Evolutionary conservation across 2,888 invertebrate genomes (phyloP), one percentile per base, ranked within the genome.

Genomic region (Schizaphis graminum): DNA sequence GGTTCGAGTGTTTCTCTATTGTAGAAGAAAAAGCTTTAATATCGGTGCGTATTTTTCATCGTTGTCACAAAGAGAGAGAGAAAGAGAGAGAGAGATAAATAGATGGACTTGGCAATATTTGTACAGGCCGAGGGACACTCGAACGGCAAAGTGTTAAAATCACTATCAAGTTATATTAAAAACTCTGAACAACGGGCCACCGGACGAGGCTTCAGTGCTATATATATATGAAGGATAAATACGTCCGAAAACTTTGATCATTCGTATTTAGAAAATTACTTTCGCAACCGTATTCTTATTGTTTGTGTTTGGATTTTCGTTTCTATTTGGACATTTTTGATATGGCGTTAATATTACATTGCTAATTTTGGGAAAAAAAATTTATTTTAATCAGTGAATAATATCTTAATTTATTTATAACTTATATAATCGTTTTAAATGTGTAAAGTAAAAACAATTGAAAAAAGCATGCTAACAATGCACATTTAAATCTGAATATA

Each of bases 21-120:
- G 92, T 88, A 67, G 41, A 35, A 35, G 87, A 11, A 92, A 87
- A 92, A 92, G 57, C 87, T 87, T 92, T 67, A 92, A 92, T 92
- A 92, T 92, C 92, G 35, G 35, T 87, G 67, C 88, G 41, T 92
- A 87, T 88, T 92, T 92, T 92, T 61, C 86, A 49, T 47, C 35
- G 35, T 91, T 41, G 77, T 84, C 41, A 41, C 41, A 49, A 35
- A 53, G 35, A 35, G 7, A 61, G 28, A 90, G n/a, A 89, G 61
- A 90, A 47, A 35, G 11, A 56, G n/a, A 41, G 56, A 26, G 13
- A 35, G 35, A 57, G n/a, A 61, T 35, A 35, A 49, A 47, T n/a
- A 53, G 35, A 47, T 24, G n/a, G 57, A 77, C 47, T 47, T 21
- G 57, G 87, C 13, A 47, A 92, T 92, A 86, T 87, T 57, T 92